A percentile compares a stretch with the other conserved stretches of the same genome.
Evolutionary conservation across 1,140 invertebrate genomes (phyloP).

Genomic region (Halyomorpha halys): DNA sequence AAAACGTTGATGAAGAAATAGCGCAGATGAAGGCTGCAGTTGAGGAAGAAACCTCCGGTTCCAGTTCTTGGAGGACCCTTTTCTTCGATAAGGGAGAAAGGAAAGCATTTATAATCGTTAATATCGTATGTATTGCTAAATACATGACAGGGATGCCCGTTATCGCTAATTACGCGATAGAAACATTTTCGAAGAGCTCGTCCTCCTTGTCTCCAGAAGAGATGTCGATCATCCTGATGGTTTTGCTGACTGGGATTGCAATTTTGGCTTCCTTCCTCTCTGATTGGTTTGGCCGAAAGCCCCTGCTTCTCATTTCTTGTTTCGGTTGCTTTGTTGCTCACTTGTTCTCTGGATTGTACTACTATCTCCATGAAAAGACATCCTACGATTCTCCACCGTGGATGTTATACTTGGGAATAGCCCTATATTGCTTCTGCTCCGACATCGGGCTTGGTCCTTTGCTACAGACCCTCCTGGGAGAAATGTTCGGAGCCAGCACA

Average conservation of each 20-base stretch:
- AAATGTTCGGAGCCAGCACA: constrained; percentile 40
- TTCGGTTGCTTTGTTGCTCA: constrained; percentile 9
- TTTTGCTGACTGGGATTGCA: not conserved
- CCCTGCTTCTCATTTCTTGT: constrained; percentile 6
- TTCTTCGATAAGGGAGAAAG: constrained; percentile 1
- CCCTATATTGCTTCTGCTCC: constrained; percentile 36
- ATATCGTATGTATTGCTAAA: not conserved
- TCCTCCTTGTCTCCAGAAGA: not conserved
- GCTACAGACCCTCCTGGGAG: constrained; percentile 38
- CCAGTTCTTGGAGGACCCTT: constrained; percentile 3
- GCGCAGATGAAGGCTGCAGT: not conserved
- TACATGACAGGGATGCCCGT: constrained; percentile 9
- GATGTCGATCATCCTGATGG: not conserved
- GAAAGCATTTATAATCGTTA: constrained; percentile 5
- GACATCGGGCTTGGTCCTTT: constrained; percentile 39
- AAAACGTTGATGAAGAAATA: constrained; percentile 11
- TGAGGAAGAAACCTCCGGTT: not conserved
- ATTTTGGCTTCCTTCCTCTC: not conserved
- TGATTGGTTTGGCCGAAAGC: constrained; percentile 16
- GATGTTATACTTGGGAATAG: constrained; percentile 35
- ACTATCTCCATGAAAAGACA: constrained; percentile 8
- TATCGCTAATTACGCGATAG: constrained; percentile 7
- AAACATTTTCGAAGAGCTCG: constrained; percentile 10
- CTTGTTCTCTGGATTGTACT: constrained; percentile 9
- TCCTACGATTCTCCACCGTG: constrained; percentile 26